Conservation (phyloP, 1,140 invertebrate species). For the Cyphomyrmex costatus region DNA sequence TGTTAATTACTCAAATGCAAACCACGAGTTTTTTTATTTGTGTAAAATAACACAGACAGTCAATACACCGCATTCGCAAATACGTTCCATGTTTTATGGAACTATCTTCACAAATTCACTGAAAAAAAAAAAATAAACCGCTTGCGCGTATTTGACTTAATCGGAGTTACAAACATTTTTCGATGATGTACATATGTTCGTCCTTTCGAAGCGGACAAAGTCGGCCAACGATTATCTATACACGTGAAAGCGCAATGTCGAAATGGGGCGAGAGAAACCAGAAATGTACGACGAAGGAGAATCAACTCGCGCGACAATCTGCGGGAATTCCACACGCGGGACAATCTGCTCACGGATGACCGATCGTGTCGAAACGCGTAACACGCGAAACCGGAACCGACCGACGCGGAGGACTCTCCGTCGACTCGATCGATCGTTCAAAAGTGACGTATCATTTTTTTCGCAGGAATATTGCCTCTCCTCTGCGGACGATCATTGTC, state of each 20-base stretch:
- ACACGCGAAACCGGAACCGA: neutral
- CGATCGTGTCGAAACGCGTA: neutral
- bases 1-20: constrained; percentile 9
- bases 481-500: neutral
- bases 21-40: constrained; percentile 14
- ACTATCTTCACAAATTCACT: neutral
- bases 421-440: constrained; percentile 8
- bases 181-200: neutral
- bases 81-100: neutral
- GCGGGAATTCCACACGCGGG: neutral
- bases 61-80: neutral
- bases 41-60: neutral
- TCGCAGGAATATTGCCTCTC: no score
- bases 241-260: constrained; percentile 58
- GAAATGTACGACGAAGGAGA: constrained; percentile 9
- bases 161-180: constrained; percentile 9
- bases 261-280: constrained; percentile 8
- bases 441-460: constrained; percentile 4
- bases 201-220: constrained; percentile 10
- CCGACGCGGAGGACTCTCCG: neutral
- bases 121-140: neutral
- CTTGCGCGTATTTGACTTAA: constrained; percentile 1
- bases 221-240: constrained; percentile 34
- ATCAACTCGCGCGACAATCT: constrained; percentile 33
- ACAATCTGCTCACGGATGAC: constrained; percentile 54